phyloP scores from a whole-genome alignment of 2,888 invertebrate species.

The Ommatoiulus sabulosus region DNA sequence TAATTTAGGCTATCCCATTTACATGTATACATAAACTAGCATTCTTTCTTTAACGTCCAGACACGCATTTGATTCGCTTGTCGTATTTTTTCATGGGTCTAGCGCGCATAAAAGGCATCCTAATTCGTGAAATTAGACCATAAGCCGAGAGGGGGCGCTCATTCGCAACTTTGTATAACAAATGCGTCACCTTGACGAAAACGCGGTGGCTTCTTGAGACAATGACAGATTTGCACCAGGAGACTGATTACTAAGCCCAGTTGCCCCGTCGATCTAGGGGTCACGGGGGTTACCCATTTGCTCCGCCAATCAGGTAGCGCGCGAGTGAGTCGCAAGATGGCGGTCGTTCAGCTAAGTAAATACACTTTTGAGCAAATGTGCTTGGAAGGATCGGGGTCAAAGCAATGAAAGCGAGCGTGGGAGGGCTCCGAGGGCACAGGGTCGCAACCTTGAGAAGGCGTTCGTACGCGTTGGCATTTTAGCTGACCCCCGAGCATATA shows the following conservation, averaged over 20 bases:
- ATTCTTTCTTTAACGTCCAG: no score
- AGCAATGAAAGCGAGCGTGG: background rate
- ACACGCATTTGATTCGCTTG: no score
- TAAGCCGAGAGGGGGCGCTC: background rate
- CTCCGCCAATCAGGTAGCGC: background rate
- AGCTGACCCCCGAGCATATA: background rate
- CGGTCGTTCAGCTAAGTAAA: background rate
- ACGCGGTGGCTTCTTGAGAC: background rate
- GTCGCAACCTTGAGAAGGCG: background rate
- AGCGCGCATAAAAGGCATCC: no score
- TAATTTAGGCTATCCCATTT: no score
- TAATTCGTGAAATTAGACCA: background rate
- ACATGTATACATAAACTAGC: no score
- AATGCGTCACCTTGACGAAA: background rate
- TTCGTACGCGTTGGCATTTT: background rate
- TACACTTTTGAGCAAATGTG: background rate
- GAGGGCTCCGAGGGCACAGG: background rate
- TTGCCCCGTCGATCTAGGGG: background rate
- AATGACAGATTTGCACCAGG: background rate
- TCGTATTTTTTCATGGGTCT: no score
- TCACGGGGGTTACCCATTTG: background rate
- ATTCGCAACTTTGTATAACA: background rate
- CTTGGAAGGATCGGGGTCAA: background rate
- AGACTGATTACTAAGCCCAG: background rate
- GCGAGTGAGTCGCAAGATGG: background rate